Evolutionary conservation across 2,113 vertebrate genomes (phyloP).

Genomic region (Malurus melanocephalus): DNA sequence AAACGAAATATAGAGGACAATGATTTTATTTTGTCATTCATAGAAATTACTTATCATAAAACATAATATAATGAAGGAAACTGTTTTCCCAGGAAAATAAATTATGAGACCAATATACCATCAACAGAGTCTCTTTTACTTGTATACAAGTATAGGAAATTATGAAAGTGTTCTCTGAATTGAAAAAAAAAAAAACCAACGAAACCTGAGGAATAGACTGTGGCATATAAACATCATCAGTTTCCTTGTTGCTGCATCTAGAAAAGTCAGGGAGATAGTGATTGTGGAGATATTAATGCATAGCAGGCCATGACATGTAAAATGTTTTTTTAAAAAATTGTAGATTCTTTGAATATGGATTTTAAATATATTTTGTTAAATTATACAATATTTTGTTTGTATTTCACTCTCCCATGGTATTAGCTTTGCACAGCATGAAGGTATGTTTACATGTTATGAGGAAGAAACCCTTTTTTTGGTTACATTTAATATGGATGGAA

Average conservation of each 20-base stretch:
- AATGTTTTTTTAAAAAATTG: background rate
- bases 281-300: background rate
- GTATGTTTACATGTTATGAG: background rate
- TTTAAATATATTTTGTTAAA: background rate
- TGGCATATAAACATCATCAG: background rate
- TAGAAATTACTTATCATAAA: background rate
- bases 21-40: background rate
- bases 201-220: background rate
- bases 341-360: background rate
- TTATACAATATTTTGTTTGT: background rate
- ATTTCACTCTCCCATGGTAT: background rate
- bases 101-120: background rate
- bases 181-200: fast-evolving
- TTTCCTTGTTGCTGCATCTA: background rate
- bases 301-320: background rate
- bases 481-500: background rate
- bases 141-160: background rate
- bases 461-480: background rate
- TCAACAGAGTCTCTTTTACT: background rate
- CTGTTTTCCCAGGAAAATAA: background rate
- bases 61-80: background rate
- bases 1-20: background rate
- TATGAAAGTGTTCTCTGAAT: background rate
- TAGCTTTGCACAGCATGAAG: background rate
- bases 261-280: background rate